These are phyloP conservation scores for Peromyscus californicus DNA, from an alignment of 2,113 vertebrate species.

Conservation along the genomic window DNA sequence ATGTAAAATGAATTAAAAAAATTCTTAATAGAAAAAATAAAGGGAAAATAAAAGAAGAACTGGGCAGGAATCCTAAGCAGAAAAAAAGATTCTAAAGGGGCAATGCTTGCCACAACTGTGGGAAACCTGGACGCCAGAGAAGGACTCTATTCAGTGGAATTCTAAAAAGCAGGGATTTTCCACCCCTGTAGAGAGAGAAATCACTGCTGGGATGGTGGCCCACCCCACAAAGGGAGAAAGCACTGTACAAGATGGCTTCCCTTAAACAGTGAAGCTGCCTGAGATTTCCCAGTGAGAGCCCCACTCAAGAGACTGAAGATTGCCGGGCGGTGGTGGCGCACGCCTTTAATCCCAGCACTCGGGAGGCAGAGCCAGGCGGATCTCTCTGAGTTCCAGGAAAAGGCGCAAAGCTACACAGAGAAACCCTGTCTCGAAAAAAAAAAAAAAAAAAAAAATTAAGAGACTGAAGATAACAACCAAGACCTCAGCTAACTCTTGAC, in stretches of 20 bases:
- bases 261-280: background rate
- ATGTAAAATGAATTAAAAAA: too few relatives aligned
- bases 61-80: background rate
- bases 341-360: too few relatives aligned
- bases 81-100: background rate
- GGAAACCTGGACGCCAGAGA: background rate
- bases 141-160: background rate
- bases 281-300: background rate
- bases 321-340: too few relatives aligned
- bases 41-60: too few relatives aligned
- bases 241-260: background rate
- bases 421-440: too few relatives aligned
- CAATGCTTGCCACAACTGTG: background rate
- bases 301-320: background rate
- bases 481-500: background rate
- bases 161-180: background rate
- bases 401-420: too few relatives aligned
- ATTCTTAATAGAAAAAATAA: too few relatives aligned
- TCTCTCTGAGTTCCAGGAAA: too few relatives aligned
- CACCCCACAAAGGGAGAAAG: background rate
- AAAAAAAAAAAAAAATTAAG: too few relatives aligned
- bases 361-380: too few relatives aligned
- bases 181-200: background rate
- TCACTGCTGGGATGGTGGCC: background rate
- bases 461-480: background rate